Evolutionary conservation across 2,797 vertebrate species (phyloP).

Genomic region (Notoglanidium macrostoma): DNA sequence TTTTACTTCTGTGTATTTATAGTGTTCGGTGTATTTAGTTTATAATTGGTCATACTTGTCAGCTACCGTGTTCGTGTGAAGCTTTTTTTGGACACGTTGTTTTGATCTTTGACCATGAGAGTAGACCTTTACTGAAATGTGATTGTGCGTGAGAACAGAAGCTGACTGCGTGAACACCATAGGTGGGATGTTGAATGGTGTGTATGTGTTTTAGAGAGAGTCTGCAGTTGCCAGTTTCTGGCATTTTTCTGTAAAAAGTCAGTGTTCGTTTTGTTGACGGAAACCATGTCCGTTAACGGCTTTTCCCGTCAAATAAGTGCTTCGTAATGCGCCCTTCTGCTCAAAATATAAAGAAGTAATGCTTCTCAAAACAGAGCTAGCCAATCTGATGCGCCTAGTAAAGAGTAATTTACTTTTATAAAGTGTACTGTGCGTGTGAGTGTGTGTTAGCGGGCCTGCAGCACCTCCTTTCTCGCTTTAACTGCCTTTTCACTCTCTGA

Average conservation of each 20-base stretch:
- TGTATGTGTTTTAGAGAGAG: not conserved
- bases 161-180: not conserved
- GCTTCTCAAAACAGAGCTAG: not conserved
- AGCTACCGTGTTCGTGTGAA: not conserved
- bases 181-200: not conserved
- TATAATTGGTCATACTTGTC: not conserved
- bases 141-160: not conserved
- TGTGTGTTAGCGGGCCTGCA: conserved; percentile 41
- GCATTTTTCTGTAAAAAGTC: not conserved
- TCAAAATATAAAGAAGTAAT: not conserved
- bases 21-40: not conserved
- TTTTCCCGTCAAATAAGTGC: not conserved
- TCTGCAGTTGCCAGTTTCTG: not conserved
- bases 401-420: not conserved
- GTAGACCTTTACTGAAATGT: not conserved
- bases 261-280: not conserved
- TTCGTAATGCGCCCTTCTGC: not conserved
- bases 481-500: conserved; percentile 66
- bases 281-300: not conserved
- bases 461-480: conserved; percentile 62
- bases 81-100: not conserved
- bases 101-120: no score
- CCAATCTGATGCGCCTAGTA: not conserved
- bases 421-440: conserved; percentile 30
- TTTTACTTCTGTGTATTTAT: not conserved